Evolutionary conservation across 2,113 vertebrate species (phyloP), one percentile per base, ranked within the genome.

Genomic region (Actenoides hombroni): DNA sequence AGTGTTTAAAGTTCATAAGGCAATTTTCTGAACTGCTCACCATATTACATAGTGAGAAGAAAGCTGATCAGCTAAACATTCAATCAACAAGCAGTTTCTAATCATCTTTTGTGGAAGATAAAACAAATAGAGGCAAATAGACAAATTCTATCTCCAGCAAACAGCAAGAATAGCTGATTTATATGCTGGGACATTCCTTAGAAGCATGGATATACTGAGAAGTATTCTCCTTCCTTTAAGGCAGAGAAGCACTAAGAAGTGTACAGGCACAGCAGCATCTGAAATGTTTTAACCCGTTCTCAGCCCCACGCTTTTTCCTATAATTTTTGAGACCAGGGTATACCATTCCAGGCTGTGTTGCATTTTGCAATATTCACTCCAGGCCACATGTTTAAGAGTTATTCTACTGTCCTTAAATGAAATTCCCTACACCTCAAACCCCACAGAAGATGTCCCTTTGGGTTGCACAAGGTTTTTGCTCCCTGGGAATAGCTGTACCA

Each of bases 41-140:
- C 85, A 20, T 88, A 59, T 94, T 94, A 70, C 78, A 64, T 11
- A 46, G 75, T 56, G 68, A 92, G 69, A 20, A 80, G 64, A 94
- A 91, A 95, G 68, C 59, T 83, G 84, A 73, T 95, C 74, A 83
- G 46, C 73, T 88, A 90, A 94, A 71, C 40, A 24, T 88, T 95
- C 54, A 35, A 51, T 86, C 87, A 94, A 64, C 70, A 90, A 76
- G 40, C 61, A 77, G 56, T 81, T 94, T 90, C 63, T 93, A 93
- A 90, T 88, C 5, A 67, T 73, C 46, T 94, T 18, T 80, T 80
- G 28, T 83, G 64, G 26, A 88, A 96, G 87, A 86, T 67, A 95
- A 95, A 96, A 96, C 71, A 96, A 95, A 94, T 67, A 60, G 42
- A 75, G 26, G 46, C 90, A 93, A 90, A 92, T 20, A 91, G 75